Percentiles rank a stretch among this genome's conserved stretches.
phyloP scores from a whole-genome alignment of 2,888 invertebrate species.

The Diabrotica balteata region DNA sequence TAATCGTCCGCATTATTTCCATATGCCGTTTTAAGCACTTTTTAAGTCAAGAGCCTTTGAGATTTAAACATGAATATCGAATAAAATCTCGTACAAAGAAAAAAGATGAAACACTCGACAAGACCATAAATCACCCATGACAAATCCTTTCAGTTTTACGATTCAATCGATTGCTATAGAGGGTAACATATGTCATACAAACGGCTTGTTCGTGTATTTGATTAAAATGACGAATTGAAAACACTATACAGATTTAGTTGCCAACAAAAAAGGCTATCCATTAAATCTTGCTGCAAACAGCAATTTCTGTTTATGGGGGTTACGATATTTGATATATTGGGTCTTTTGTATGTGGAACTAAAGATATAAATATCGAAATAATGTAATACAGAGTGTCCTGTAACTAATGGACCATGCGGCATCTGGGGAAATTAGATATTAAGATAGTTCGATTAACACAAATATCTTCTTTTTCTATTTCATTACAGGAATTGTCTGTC shows the following conservation, averaged over 20 bases:
- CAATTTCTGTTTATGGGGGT: conserved; percentile 13
- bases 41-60: background rate
- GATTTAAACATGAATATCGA: background rate
- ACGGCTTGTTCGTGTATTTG: conserved; percentile 9
- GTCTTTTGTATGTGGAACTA: conserved; percentile 7
- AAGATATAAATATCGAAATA: conserved; percentile 8
- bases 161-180: conserved; percentile 18
- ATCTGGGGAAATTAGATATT: too few species aligned
- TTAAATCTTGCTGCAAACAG: conserved; percentile 19
- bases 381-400: too few species aligned
- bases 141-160: conserved; percentile 22
- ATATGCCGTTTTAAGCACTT: too few species aligned
- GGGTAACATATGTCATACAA: conserved; percentile 12
- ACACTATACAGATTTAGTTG: conserved; percentile 16
- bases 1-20: too few species aligned
- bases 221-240: conserved; percentile 22
- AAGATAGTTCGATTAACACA: too few species aligned
- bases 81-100: background rate
- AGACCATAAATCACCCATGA: conserved; percentile 14
- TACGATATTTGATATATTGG: conserved; percentile 9
- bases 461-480: too few species aligned
- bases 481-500: too few species aligned
- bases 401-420: too few species aligned
- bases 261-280: conserved; percentile 19
- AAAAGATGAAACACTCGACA: conserved; percentile 6